A percentile compares a stretch with the other conserved stretches of the same genome.
Conservation (phyloP, 2,888 invertebrate genomes). For the Homarus gammarus region DNA sequence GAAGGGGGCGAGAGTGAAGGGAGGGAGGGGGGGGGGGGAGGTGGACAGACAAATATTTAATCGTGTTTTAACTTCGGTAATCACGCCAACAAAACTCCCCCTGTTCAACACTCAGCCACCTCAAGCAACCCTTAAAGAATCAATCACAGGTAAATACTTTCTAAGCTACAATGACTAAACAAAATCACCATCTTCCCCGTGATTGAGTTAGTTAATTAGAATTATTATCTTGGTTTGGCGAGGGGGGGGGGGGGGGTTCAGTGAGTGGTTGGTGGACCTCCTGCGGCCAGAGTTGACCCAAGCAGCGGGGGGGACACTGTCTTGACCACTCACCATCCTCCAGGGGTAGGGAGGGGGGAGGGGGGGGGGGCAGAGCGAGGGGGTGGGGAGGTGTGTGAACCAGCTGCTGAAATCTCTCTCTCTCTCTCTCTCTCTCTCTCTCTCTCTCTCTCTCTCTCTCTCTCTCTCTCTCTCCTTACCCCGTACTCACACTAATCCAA, state of each 20-base stretch:
- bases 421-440: neutral
- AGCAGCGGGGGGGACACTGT: constrained; percentile 36
- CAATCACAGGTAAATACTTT: too few relatives aligned
- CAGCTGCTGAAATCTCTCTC: too few relatives aligned
- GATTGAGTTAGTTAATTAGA: constrained; percentile 41
- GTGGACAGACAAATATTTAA: too few relatives aligned
- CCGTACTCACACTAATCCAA: too few relatives aligned
- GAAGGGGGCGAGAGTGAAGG: neutral
- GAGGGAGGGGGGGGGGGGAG: too few relatives aligned
- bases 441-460: neutral
- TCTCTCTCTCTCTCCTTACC: neutral
- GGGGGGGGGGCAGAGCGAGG: neutral
- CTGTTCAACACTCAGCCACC: too few relatives aligned
- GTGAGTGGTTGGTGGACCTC: too few relatives aligned
- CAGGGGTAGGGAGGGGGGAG: neutral
- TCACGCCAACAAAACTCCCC: too few relatives aligned
- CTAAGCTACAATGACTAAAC: too few relatives aligned
- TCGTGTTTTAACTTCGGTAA: too few relatives aligned
- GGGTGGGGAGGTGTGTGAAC: neutral
- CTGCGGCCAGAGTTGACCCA: constrained; percentile 32
- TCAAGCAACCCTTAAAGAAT: too few relatives aligned
- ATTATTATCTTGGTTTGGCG: constrained; percentile 40
- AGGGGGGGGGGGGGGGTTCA: neutral
- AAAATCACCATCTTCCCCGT: too few relatives aligned
- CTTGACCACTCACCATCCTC: constrained; percentile 9